These are phyloP conservation scores for Porphyrio hochstetteri DNA, from an alignment of 2,113 vertebrate genomes.

Conservation along the genomic window DNA sequence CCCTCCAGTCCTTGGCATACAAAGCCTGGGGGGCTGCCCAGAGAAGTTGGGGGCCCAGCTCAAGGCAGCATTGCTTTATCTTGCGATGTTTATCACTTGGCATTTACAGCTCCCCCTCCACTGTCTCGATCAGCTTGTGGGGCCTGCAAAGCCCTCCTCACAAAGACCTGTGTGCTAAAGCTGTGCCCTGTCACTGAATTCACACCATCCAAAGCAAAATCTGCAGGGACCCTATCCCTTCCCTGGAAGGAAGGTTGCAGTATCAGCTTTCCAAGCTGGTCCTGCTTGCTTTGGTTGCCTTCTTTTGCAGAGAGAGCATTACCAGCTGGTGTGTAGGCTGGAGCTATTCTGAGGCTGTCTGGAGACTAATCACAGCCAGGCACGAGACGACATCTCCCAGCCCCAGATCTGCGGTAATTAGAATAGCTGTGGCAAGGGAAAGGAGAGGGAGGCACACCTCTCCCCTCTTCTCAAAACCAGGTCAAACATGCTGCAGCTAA, in stretches of 20 bases:
- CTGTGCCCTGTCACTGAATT: not conserved
- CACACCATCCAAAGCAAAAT: not conserved
- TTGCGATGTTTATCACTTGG: not conserved
- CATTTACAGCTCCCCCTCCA: not conserved
- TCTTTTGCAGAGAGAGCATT: not conserved
- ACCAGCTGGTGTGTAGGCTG: not conserved
- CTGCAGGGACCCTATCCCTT: not conserved
- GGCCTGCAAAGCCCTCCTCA: not conserved
- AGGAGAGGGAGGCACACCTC: not conserved
- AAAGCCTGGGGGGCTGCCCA: not conserved
- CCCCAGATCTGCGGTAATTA: not conserved
- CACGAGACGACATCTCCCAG: not conserved
- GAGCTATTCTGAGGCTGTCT: constrained; percentile 31
- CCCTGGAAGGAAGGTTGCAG: not conserved
- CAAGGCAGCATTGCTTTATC: not conserved
- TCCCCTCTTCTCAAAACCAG: not conserved
- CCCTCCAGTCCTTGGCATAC: not conserved
- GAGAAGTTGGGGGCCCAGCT: not conserved
- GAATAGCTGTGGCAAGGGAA: not conserved
- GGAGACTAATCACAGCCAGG: not conserved
- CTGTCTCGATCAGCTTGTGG: not conserved
- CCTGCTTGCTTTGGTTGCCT: not conserved
- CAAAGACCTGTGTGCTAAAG: not conserved
- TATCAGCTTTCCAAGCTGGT: not conserved
- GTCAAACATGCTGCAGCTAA: not conserved